These are phyloP conservation scores for Rhopalosiphum maidis DNA, from an alignment of 1,140 invertebrate species.

Conservation along the genomic window DNA sequence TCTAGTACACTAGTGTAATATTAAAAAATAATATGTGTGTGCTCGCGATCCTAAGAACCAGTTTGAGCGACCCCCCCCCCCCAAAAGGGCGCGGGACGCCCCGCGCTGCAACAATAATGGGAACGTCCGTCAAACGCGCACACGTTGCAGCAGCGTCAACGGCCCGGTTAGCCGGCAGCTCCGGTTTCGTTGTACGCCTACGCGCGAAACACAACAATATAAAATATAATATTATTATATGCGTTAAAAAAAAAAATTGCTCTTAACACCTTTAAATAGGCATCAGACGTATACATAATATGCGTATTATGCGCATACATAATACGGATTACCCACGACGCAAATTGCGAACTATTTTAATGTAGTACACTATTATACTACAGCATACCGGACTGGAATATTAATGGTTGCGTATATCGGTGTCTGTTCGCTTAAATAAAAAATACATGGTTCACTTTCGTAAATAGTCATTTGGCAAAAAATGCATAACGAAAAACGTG, in stretches of 20 bases:
- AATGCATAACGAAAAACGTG: neutral
- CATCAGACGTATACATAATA: neutral
- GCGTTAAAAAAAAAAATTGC: neutral
- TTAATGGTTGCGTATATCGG: neutral
- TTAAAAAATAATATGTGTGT: neutral
- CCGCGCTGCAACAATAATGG: conserved; percentile 34
- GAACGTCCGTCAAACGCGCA: conserved; percentile 49
- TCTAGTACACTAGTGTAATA: no score
- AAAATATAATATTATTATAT: neutral
- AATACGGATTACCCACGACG: neutral
- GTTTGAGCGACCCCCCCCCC: conserved; percentile 5
- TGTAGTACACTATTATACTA: neutral
- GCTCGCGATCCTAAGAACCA: neutral
- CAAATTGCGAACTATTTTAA: neutral
- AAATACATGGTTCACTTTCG: neutral
- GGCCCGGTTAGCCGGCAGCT: neutral
- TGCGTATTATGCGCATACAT: neutral
- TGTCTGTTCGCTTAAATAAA: neutral
- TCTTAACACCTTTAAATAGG: conserved; percentile 40
- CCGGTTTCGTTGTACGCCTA: conserved; percentile 27
- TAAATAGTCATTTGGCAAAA: neutral
- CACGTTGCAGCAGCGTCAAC: neutral
- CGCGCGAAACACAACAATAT: conserved; percentile 16
- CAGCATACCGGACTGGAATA: neutral
- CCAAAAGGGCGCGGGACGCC: conserved; percentile 3